Conservation (phyloP, 2,113 vertebrate genomes). For the chimpanzee (Pan troglodytes) region NHGRI_mPanTro3-v2.1_pri NC_072415.2:22486001-22486500, state of each 20-base stretch:
- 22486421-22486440: no score
- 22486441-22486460: no score
- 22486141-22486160: not conserved
- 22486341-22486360: no score
- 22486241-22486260: not conserved
- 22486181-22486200: not conserved
- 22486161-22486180: not conserved
- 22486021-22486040: not conserved
- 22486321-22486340: no score
- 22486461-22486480: no score
- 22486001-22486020: not conserved
- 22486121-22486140: not conserved
- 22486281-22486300: not conserved
- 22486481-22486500: no score
- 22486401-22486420: no score
- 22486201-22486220: not conserved
- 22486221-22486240: not conserved
- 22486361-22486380: no score
- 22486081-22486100: not conserved
- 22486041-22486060: not conserved
- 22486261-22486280: not conserved
- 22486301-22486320: no score
- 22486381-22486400: no score
- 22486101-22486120: not conserved
- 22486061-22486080: not conserved